Evolutionary conservation across 2,797 vertebrate genomes (phyloP), one percentile per base, ranked within the genome.

Genomic region (Rhincodon typus): DNA sequence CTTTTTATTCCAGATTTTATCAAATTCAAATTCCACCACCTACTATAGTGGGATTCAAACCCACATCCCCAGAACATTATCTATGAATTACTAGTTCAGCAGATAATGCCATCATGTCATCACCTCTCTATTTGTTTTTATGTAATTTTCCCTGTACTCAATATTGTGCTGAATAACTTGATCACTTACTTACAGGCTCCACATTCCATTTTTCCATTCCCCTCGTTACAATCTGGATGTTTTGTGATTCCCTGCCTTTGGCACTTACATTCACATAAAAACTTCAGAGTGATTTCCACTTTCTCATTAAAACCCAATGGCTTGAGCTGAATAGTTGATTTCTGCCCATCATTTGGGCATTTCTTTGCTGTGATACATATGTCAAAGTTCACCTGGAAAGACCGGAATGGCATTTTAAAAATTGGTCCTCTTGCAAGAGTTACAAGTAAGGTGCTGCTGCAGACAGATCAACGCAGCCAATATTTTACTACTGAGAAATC

Each of bases 181-280:
- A 15, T 94, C 91, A 96, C 96, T 96, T 96, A 97, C 96, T 96
- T 96, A 96, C 97, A 96, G 50, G 95, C 42, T 53, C 96, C 96
- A 5, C 96, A 96, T 96, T 97, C 96, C 95, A 96, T 96, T 84
- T 96, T 88, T 77, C 95, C 94, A 96, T 97, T 97, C 91, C 97
- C 97, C 96, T 97, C 96, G 96, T 96, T 96, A 96, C 97, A 96
- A 2, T 53, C 95, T 95, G 96, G 94, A 95, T 96, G 96, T 96
- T 69, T 96, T 86, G 96, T 95, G 95, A 96, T 95, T 69, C 12
- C 6, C 79, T 97, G 95, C 96, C 96, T 96, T 95, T 97, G 96
- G 96, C 97, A 97, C 12, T 94, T 96, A 77, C 96, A 96, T 96
- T 97, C n/a, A 4, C 96, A 96, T 23, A 96, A 42, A 10, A 96